Evolutionary conservation across 2,888 invertebrate species (phyloP), one percentile per base, ranked within the genome.

Genomic region (Andrena hattorfiana): DNA sequence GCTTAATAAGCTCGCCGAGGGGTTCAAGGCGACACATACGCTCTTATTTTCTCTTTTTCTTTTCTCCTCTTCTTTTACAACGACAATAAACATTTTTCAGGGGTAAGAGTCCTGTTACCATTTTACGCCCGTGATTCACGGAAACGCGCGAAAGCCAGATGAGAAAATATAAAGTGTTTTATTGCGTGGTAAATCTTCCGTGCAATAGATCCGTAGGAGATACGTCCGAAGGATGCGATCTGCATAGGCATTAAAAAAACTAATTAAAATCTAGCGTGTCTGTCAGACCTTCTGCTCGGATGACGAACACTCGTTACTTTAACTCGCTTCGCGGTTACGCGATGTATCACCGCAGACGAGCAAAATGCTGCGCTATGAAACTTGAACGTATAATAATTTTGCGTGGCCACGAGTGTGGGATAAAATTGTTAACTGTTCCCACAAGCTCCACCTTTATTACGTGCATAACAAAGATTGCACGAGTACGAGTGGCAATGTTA

Each of bases 191-290:
- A 89, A 89, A 89, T 90, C 89, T 90, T 83, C 85, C 76, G 76
- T 76, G 87, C 85, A 83, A 85, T 80, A 83, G 77, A 81, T 85
- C 80, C 62, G 32, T 68, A 54, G 68, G 51, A 68, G 80, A 73
- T 79, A 66, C 42, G 79, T 76, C 64, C 30, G 71, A 69, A 75
- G 89, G 86, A 89, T 86, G 76, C 87, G 83, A 90, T 90, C 89
- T 90, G 89, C 90, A 90, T 90, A 89, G 90, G 77, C 89, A 85
- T 90, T 88, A 89, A 90, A 90, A 81, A 89, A 90, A 82, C 85
- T 86, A 89, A 89, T 90, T 89, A 90, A 90, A 89, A 87, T 80
- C 66, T 69, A 26, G 20, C 64, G 66, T 6, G 26, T n/a, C 68
- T 59, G 51, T 56, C 66, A n/a, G 32, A 59, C 59, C 62, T 56